A percentile compares a stretch with the other conserved stretches of the same genome.
These are phyloP conservation scores for Altica lythri DNA, from an alignment of 2,888 invertebrate genomes.

Conservation along the genomic window DNA sequence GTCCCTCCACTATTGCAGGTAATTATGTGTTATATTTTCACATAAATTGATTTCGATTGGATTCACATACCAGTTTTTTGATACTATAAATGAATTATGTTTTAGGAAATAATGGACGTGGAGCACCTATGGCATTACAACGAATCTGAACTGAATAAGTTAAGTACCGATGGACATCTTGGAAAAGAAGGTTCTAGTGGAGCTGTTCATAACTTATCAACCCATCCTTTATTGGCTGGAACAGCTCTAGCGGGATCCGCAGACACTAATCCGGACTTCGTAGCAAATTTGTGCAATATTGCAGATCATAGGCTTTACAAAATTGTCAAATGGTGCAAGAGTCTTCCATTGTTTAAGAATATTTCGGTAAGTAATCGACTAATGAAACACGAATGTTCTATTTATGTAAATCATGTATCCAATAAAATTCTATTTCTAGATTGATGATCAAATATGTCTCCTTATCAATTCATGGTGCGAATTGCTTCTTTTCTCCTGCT, in stretches of 20 bases:
- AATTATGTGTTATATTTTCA: conserved; percentile 25
- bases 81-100: too few relatives aligned
- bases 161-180: conserved; percentile 59
- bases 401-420: too few relatives aligned
- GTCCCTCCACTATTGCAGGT: conserved; percentile 75
- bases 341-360: conserved; percentile 93
- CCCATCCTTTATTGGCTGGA: conserved; percentile 63
- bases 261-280: conserved; percentile 80
- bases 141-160: conserved; percentile 75
- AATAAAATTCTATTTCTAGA: conserved; percentile 71
- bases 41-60: conserved; percentile 2
- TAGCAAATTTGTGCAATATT: conserved; percentile 89
- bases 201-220: conserved; percentile 57
- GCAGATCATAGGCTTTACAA: conserved; percentile 95
- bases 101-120: conserved; percentile 92
- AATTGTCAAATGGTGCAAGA: conserved; percentile 98
- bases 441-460: conserved; percentile 96
- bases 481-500: conserved; percentile 87
- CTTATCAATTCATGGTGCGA: conserved; percentile 98
- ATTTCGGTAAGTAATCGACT: conserved; percentile 71
- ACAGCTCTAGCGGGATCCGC: conserved; percentile 58
- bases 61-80: too few relatives aligned
- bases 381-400: conserved; percentile 9
- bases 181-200: conserved; percentile 54
- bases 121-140: conserved; percentile 95